Percentiles rank a stretch among this genome's conserved stretches.
Evolutionary conservation across 2,113 vertebrate genomes (phyloP).

Genomic region (Mormyrus iriodes): DNA sequence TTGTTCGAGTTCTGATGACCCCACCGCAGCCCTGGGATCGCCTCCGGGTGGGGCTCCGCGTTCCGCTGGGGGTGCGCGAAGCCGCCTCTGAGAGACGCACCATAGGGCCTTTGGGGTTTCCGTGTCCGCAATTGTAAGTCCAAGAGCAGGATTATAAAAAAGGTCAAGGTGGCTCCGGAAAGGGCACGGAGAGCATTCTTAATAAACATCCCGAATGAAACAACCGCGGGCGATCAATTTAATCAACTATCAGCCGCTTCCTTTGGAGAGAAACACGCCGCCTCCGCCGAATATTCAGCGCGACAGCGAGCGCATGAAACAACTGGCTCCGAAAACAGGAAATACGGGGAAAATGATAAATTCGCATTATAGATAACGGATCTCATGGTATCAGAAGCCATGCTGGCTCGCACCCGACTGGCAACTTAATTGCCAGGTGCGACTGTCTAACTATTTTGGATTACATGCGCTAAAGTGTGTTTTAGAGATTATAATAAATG

Average conservation of each 20-base stretch:
- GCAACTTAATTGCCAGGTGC: not conserved
- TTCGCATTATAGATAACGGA: not conserved
- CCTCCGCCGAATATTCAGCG: not conserved
- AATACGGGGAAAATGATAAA: not conserved
- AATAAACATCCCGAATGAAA: constrained; percentile 37
- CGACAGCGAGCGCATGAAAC: not conserved
- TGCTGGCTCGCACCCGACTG: not conserved
- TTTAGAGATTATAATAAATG: not conserved
- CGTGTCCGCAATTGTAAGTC: constrained; percentile 47
- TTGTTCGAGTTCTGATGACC: not conserved
- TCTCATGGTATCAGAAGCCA: not conserved
- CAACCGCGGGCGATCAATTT: not conserved
- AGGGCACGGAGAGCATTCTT: constrained; percentile 45
- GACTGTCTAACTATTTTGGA: not conserved
- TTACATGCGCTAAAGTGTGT: not conserved
- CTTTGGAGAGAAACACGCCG: not conserved
- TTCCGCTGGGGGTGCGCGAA: constrained; percentile 39
- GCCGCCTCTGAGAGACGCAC: not conserved
- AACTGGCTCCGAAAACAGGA: not conserved
- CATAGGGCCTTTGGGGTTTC: constrained; percentile 16
- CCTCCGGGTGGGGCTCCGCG: constrained; percentile 30
- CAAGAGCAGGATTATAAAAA: constrained; percentile 51
- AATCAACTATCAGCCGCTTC: not conserved
- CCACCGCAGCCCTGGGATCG: constrained; percentile 22
- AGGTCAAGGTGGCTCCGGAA: constrained; percentile 40